Base-by-base conservation (phyloP, 2,888 invertebrate genomes). In the Zaprionus lineosus region DNA sequence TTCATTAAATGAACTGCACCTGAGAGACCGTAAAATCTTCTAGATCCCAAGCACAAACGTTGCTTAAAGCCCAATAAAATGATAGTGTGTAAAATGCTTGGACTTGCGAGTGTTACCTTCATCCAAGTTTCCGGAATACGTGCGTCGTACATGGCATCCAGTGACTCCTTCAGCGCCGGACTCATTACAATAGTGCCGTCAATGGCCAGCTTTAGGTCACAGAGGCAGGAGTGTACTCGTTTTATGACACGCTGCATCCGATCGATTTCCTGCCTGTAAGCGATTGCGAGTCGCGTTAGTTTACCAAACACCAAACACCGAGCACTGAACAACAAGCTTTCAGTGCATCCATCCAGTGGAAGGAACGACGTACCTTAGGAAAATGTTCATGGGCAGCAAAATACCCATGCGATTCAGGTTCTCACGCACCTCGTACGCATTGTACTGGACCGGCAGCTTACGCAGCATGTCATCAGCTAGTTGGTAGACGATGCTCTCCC, bases 101-200 rank as follows among this genome's bases (percentile, higher is more conserved):
- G 48, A 43, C 43, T 41, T 60, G 46, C 33, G 24, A 2, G 14
- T 2, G 48, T 79, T 66, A 95, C 95, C 93, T 96, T 98, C 84
- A 94, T 93, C 98, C 98, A 98, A 59, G 93, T 93, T 58, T 95
- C 94, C 0, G 98, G 98, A 70, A 98, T 96, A 62, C 97, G 92
- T 1, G 98, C 98, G 88, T 98, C 98, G 87, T 97, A 98, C 97
- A 98, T 98, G 8, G 98, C 96, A 88, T 98, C 98, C 24, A 98
- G 91, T 0, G 97, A 95, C 74, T 95, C 95, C 60, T 96, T 92
- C 19, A 98, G 91, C 14, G 93, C 94, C 87, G 97, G 96, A 85
- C 97, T 98, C 98, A 98, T 98, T 16, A 98, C 95, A 76, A 98
- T 98, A 0, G 98, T 98, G 21, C 98, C 98, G 86, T 98, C 98